These are phyloP conservation scores for Sycobia sp. DNA, from an alignment of 1,140 invertebrate species.

Conservation along the genomic window DNA sequence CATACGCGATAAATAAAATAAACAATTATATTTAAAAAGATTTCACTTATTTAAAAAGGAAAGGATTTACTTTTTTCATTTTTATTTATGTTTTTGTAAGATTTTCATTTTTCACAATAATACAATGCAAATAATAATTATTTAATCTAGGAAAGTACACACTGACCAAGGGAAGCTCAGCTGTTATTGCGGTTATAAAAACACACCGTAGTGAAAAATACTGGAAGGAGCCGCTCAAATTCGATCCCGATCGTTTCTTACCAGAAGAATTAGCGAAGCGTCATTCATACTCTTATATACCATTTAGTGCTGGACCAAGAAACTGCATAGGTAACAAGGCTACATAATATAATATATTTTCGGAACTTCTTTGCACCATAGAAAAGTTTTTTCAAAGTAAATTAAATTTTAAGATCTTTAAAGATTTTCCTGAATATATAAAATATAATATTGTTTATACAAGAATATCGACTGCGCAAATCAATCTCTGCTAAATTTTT, in stretches of 20 bases:
- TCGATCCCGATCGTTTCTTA: conserved; percentile 72
- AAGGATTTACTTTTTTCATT: too few species aligned
- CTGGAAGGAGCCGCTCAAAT: conserved; percentile 67
- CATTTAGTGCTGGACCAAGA: conserved; percentile 67
- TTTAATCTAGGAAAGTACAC: conserved; percentile 28
- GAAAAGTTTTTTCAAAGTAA: too few species aligned
- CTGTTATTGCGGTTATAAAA: conserved; percentile 35
- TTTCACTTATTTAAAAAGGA: too few species aligned
- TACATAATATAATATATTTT: conserved; percentile 9
- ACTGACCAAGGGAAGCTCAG: conserved; percentile 36
- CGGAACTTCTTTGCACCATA: too few species aligned
- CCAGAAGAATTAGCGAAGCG: conserved; percentile 60
- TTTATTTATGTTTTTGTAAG: neutral
- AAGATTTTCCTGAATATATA: too few species aligned
- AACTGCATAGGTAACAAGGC: conserved; percentile 67
- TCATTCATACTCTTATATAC: conserved; percentile 61
- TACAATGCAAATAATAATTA: conserved; percentile 1
- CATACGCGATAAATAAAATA: too few species aligned
- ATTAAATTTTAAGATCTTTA: too few species aligned
- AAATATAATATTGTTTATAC: too few species aligned
- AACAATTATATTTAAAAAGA: too few species aligned
- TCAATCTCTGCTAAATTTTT: too few species aligned
- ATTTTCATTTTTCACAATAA: neutral
- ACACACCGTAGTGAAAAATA: conserved; percentile 64
- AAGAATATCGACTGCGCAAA: too few species aligned